Evolutionary conservation across 1,140 invertebrate genomes (phyloP).

Genomic region (Diorhabda elongata): DNA sequence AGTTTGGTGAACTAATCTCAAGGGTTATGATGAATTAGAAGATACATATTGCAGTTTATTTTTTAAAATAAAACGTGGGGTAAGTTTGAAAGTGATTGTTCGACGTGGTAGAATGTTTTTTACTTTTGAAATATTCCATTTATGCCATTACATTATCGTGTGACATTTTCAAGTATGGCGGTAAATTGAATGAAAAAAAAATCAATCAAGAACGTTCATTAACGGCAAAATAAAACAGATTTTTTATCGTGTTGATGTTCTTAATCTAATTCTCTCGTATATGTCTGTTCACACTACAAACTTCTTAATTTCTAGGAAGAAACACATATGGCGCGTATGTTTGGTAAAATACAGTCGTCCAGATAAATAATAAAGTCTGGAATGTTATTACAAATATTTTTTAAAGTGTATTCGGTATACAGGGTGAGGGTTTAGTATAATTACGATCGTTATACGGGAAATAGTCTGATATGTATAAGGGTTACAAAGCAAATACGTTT

Average conservation of each 20-base stretch:
- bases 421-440: too few relatives aligned
- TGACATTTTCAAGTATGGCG: neutral
- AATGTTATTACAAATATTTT: neutral
- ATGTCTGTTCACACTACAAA: conserved; percentile 15
- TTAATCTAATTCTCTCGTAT: conserved; percentile 18
- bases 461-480: too few relatives aligned
- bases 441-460: too few relatives aligned
- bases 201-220: conserved; percentile 2
- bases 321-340: conserved; percentile 15
- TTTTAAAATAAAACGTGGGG: too few relatives aligned
- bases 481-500: too few relatives aligned
- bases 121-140: neutral
- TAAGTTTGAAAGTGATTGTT: too few relatives aligned
- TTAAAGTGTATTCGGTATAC: too few relatives aligned
- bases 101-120: too few relatives aligned
- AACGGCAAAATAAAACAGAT: conserved; percentile 6
- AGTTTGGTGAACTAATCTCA: too few relatives aligned
- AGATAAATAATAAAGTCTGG: neutral
- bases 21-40: too few relatives aligned
- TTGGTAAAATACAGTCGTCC: conserved; percentile 8
- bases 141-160: neutral
- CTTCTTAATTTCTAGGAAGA: conserved; percentile 18
- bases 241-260: conserved; percentile 18
- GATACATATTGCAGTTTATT: too few relatives aligned
- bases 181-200: neutral